phyloP scores from a whole-genome alignment of 2,113 vertebrate species.

The Tragelaphus buxtoni region DNA sequence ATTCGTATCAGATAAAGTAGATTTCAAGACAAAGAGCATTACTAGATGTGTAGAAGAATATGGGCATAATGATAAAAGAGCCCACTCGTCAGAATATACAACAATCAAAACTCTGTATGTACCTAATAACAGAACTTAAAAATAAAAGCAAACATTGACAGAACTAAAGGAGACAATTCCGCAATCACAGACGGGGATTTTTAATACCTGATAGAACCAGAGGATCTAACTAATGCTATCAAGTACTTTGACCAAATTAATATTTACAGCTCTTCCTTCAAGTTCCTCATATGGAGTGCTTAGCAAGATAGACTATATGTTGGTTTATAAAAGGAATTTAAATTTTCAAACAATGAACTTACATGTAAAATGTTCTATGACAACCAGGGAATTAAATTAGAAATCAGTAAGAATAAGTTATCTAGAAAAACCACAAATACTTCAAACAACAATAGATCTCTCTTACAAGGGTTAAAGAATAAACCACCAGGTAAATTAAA shows the following conservation, averaged over 20 bases:
- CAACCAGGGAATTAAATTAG: not conserved
- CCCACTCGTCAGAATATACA: not conserved
- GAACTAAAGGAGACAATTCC: not conserved
- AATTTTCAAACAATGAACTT: not conserved
- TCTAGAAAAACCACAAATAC: not conserved
- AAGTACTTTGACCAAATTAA: not conserved
- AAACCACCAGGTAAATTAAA: not conserved
- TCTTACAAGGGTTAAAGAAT: not conserved
- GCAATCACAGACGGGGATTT: not conserved
- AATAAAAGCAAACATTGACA: not conserved
- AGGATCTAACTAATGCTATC: not conserved
- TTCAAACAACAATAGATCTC: not conserved
- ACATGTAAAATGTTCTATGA: not conserved
- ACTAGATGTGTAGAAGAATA: not conserved
- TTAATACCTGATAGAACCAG: not conserved
- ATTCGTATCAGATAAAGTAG: not conserved
- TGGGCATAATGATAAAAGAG: not conserved
- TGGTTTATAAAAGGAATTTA: not conserved
- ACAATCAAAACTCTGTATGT: not conserved
- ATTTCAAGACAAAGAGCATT: not conserved
- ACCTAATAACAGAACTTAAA: not conserved
- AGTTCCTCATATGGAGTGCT: not conserved
- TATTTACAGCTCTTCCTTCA: not conserved
- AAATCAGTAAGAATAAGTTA: not conserved
- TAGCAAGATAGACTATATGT: not conserved